These are phyloP conservation scores for Conger conger DNA, from an alignment of 2,113 vertebrate species.

Conservation along the genomic window DNA sequence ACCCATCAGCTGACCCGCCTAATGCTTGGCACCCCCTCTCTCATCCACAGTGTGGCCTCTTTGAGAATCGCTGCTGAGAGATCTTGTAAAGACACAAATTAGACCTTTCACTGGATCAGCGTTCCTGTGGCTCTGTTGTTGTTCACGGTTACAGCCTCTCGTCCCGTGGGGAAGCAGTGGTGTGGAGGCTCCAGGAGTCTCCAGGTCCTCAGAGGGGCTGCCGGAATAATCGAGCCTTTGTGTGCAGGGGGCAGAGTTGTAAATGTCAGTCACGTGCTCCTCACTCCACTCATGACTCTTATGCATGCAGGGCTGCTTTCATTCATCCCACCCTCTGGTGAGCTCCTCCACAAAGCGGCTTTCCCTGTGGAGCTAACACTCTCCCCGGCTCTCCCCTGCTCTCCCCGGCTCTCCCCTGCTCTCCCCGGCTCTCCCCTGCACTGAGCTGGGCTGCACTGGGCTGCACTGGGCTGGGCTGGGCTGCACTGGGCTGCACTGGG, in stretches of 20 bases:
- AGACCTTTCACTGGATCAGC: background rate
- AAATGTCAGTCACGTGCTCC: constrained; percentile 43
- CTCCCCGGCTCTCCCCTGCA: too few species aligned
- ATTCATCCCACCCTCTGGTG: constrained; percentile 45
- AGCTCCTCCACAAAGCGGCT: constrained; percentile 4
- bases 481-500: too few species aligned
- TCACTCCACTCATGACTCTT: constrained; percentile 20
- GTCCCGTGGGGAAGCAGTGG: background rate
- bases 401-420: too few species aligned
- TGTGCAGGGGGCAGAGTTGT: constrained; percentile 4
- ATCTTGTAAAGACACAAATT: background rate
- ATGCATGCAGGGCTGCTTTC: background rate
- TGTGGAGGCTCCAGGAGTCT: background rate
- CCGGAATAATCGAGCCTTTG: constrained; percentile 16
- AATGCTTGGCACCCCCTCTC: constrained; percentile 16
- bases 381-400: too few species aligned
- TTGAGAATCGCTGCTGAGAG: constrained; percentile 30
- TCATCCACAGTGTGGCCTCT: constrained; percentile 41
- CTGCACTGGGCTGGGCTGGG: too few species aligned
- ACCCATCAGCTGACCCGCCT: constrained; percentile 55
- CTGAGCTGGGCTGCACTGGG: too few species aligned
- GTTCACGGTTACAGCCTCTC: background rate
- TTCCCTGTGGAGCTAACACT: background rate
- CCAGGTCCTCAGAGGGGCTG: background rate
- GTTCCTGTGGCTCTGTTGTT: background rate